These are phyloP conservation scores for Chrysomela aeneicollis DNA, from an alignment of 2,888 invertebrate species.

Conservation along the genomic window DNA sequence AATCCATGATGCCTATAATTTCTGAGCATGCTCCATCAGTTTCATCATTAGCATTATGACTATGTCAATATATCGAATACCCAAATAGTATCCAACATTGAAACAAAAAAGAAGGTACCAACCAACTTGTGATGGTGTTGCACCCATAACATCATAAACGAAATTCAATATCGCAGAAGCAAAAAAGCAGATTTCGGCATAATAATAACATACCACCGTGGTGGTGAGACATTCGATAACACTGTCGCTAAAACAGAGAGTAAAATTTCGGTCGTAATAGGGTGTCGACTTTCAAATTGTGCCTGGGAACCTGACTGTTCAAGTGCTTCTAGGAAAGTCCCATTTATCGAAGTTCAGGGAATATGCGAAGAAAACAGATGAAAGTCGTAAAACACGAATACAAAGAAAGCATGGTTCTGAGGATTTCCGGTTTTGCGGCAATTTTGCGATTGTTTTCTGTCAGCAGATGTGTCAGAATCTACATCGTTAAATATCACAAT, in stretches of 20 bases:
- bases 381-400: slow-evolving; percentile 36
- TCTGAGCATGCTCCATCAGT: too few relatives aligned
- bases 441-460: slow-evolving; percentile 25
- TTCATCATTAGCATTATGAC: too few relatives aligned
- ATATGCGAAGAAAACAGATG: slow-evolving; percentile 35
- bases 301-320: slow-evolving; percentile 28
- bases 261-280: slow-evolving; percentile 32
- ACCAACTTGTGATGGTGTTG: not conserved
- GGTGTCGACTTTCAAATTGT: slow-evolving; percentile 31
- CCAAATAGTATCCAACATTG: not conserved
- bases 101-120: not conserved
- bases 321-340: slow-evolving; percentile 36
- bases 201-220: slow-evolving; percentile 37
- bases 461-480: slow-evolving; percentile 11
- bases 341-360: slow-evolving; percentile 29
- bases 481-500: not conserved
- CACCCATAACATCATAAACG: not conserved
- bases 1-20: too few relatives aligned
- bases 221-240: slow-evolving; percentile 41
- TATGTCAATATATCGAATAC: too few relatives aligned
- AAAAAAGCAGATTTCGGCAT: slow-evolving; percentile 17
- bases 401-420: slow-evolving; percentile 38
- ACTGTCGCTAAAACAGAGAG: slow-evolving; percentile 39
- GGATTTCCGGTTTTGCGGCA: slow-evolving; percentile 34
- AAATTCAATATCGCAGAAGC: slow-evolving; percentile 18